These are phyloP conservation scores for Oreochromis niloticus DNA, from an alignment of 2,113 vertebrate species.

Conservation along the genomic window DNA sequence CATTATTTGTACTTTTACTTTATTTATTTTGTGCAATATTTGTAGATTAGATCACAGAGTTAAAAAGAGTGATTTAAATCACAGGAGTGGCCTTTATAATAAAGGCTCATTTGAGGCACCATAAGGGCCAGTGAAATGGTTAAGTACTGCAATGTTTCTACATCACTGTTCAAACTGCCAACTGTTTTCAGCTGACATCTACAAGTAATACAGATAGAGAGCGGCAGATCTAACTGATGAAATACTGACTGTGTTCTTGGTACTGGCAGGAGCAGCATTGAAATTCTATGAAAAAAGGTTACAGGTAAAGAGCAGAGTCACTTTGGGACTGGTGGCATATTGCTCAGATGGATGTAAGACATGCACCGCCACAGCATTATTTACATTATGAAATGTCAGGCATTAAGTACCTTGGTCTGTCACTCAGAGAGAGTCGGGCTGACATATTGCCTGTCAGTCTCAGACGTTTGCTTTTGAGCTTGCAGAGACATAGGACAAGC, in stretches of 20 bases:
- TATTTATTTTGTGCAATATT: not conserved
- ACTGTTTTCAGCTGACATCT: not conserved
- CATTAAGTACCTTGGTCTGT: constrained; percentile 22
- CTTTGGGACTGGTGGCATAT: constrained; percentile 25
- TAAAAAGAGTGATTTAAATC: not conserved
- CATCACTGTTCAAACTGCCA: not conserved
- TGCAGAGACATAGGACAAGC: not conserved
- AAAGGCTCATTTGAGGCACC: not conserved
- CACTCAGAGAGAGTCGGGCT: not conserved
- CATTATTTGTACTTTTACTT: not conserved
- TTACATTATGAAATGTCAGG: constrained; percentile 65
- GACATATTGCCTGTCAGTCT: constrained; percentile 13
- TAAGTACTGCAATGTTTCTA: not conserved
- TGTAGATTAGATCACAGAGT: not conserved
- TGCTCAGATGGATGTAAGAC: constrained; percentile 17
- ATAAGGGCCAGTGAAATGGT: not conserved
- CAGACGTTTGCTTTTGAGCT: constrained; percentile 1
- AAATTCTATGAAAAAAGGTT: constrained; percentile 38
- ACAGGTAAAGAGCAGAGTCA: constrained; percentile 25
- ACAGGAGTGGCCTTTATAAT: not conserved
- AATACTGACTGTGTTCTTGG: not conserved
- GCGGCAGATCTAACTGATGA: not conserved
- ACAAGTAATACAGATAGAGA: not conserved
- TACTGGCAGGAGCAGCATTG: not conserved
- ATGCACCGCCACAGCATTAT: constrained; percentile 20